Evolutionary conservation across 2,888 invertebrate species (phyloP), one percentile per base, ranked within the genome.

Genomic region (Sussaba pulchella): DNA sequence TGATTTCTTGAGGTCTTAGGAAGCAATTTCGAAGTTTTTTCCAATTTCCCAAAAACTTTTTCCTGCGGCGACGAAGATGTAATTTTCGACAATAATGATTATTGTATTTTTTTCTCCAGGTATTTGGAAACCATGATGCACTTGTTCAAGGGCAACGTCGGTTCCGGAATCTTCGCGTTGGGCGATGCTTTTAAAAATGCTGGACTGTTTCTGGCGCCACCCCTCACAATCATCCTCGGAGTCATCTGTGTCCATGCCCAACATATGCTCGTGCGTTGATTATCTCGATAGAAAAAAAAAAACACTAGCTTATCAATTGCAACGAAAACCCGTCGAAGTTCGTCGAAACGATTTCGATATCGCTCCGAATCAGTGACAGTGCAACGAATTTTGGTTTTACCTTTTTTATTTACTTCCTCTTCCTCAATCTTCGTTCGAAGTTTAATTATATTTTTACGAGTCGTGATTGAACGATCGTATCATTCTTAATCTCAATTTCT

Each of bases 161-260:
- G 99, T 36, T 98, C 99, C 0, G 99, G 99, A 0, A 95, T 99
- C 84, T 95, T 99, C 88, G 99, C 99, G 0, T 97, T 99, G 96
- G 99, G 99, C 6, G 96, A 97, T 90, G 99, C 98, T 0, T 97
- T 98, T 91, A 96, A 95, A 91, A 97, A 99, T 92, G 97, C 98
- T 19, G 99, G 99, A 6, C 93, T 99, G 1, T 90, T 97, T 79
- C 95, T 98, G 77, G 97, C 97, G 0, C 95, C 97, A 10, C 92
- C 96, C 59, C 94, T 97, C 70, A 95, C 98, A 0, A 93, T 96
- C 0, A 77, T 97, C 6, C 95, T 99, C 14, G 99, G 98, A 2
- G 83, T 97, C 59, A 95, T 98, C 67, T 97, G 97, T 90, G 96
- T 98, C 5, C 98, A 99, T 92, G 97, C 98, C 86, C 98, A 98